Base-by-base conservation (phyloP, 37 sponge, comb jelly and placozoan species). In the Tethya wilhelma region DNA sequence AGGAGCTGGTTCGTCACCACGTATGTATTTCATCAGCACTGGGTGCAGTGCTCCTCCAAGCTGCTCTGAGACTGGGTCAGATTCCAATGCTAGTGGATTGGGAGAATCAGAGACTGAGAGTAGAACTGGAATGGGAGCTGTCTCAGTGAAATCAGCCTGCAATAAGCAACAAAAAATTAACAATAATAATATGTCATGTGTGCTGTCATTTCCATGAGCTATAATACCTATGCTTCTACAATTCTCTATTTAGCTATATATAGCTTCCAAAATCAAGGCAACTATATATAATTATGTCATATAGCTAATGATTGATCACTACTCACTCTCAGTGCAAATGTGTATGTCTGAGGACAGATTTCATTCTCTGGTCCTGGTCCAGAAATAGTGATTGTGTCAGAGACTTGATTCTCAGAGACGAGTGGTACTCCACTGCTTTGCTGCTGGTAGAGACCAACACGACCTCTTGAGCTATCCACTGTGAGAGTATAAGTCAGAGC, bases 31-130 rank as follows among this genome's bases (percentile, higher is more conserved):
- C 14, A 31, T 1, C 31, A 84, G 79, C 7, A 71, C 38, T 8
- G 86, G 86, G 42, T 76, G 77, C 29, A 85, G 78, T 20, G 86
- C 55, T 7, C 66, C 71, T 3, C 86, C 86, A 8, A 76, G 49
- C 3, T 40, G 56, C 1, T 9, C 63, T 17, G 70, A n/a, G 39
- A 43, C 37, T 26, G 46, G 64, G 44, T 69, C 62, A 0, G 64
- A 8, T 23, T 53, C 59, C 38, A 85, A 71, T 28, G 60, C 44
- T 2, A 77, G 62, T 17, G 44, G 78, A 0, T 25, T 1, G 6
- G 55, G 62, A 22, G 73, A 29, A 71, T 69, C 63, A 19, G 30
- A 30, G 4, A 85, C 65, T 8, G 40, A 17, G 29, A 85, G 38
- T 12, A 37, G 39, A 26, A 85, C 62, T 29, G 73, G 79, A 71